Percentiles rank a stretch among this genome's conserved stretches.
phyloP scores from a whole-genome alignment of 2,888 invertebrate genomes.

The Pycnomerus fuliginosus region DNA sequence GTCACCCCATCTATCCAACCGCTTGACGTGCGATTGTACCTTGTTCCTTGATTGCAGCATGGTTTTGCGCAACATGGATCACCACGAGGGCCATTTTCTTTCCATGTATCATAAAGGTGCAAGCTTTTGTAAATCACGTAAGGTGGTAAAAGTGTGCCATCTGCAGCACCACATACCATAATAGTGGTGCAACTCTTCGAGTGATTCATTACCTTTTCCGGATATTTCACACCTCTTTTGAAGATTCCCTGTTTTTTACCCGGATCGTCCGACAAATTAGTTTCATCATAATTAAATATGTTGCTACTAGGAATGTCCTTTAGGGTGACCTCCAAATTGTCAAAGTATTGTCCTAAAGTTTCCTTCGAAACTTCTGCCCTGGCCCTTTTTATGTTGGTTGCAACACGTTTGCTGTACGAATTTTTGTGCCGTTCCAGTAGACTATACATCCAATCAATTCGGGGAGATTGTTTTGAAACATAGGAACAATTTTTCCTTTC shows the following conservation, averaged over 20 bases:
- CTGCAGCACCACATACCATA: constrained; percentile 43
- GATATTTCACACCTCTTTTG: constrained; percentile 22
- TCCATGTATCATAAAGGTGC: constrained; percentile 23
- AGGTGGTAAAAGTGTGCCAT: constrained; percentile 41
- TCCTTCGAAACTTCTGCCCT: constrained; percentile 16
- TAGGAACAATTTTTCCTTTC: constrained; percentile 16
- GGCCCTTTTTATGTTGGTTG: constrained; percentile 18
- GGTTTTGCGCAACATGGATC: neutral
- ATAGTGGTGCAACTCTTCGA: constrained; percentile 34
- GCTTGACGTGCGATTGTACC: constrained; percentile 20
- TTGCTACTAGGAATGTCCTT: constrained; percentile 25
- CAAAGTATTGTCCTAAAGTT: constrained; percentile 28
- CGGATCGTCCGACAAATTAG: constrained; percentile 40
- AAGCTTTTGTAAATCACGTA: constrained; percentile 40
- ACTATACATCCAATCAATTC: constrained; percentile 20
- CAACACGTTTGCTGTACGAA: constrained; percentile 15
- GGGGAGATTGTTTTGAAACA: constrained; percentile 24
- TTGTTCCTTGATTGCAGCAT: constrained; percentile 1
- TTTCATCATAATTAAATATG: constrained; percentile 43
- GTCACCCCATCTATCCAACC: constrained; percentile 23
- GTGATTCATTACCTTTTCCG: constrained; percentile 18
- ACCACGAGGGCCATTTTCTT: constrained; percentile 14
- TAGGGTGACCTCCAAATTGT: constrained; percentile 22
- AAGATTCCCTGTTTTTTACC: constrained; percentile 22
- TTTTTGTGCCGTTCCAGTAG: constrained; percentile 20